Evolutionary conservation across 2,113 vertebrate species (phyloP).

Genomic region (Barnardius zonarius): DNA sequence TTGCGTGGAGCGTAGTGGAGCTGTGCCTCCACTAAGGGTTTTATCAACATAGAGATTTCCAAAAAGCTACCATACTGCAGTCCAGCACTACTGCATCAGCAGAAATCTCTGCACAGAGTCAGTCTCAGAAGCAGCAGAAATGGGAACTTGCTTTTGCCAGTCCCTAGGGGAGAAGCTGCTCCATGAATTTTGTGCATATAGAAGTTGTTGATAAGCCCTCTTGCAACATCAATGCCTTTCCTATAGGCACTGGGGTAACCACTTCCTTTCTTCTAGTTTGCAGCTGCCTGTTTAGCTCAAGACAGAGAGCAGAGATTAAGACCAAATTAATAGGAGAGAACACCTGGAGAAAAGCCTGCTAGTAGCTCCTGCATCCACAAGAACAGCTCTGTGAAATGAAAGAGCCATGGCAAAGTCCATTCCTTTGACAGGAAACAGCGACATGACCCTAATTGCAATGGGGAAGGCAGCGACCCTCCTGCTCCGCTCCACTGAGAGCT

Average conservation of each 20-base stretch:
- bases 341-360: conserved; percentile 52
- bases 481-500: neutral
- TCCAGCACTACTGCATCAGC: neutral
- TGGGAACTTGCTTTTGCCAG: conserved; percentile 8
- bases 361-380: conserved; percentile 31
- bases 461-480: neutral
- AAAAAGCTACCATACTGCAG: neutral
- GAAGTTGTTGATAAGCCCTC: conserved; percentile 65
- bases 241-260: conserved; percentile 59
- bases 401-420: conserved; percentile 4
- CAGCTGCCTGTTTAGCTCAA: conserved; percentile 67
- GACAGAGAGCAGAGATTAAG: conserved; percentile 61
- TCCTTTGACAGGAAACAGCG: conserved; percentile 33
- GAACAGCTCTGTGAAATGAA: conserved; percentile 27
- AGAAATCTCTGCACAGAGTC: neutral
- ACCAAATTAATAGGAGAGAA: conserved; percentile 56
- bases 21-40: neutral
- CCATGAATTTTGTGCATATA: conserved; percentile 51
- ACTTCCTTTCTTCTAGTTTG: conserved; percentile 69
- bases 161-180: neutral
- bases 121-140: conserved; percentile 39
- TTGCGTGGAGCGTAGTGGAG: too few species aligned
- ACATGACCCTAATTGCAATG: neutral
- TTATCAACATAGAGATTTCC: neutral
- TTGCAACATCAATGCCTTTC: conserved; percentile 68